Percentiles rank a stretch among this genome's conserved stretches.
Evolutionary conservation across 2,113 vertebrate species (phyloP).

Genomic region (Leptocoma aspasia): DNA sequence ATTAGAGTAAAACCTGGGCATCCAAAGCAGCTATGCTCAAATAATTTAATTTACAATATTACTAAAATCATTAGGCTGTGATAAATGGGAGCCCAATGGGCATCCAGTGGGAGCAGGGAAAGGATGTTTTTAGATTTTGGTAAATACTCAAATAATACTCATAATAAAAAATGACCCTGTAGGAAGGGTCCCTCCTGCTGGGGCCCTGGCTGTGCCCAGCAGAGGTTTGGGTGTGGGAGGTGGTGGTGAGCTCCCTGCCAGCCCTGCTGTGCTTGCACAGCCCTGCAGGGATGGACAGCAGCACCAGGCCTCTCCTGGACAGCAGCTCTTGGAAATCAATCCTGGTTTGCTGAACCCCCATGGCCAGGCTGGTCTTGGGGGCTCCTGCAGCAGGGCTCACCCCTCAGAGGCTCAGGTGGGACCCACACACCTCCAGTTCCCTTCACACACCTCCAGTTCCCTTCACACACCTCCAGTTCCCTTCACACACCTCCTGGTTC

Average conservation of each 20-base stretch:
- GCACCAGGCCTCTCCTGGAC: background rate
- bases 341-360: background rate
- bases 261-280: background rate
- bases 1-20: background rate
- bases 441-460: too few relatives aligned
- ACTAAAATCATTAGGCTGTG: background rate
- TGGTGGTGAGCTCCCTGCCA: rapidly evolving
- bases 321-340: background rate
- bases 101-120: rapidly evolving
- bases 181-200: background rate
- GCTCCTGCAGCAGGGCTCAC: too few relatives aligned
- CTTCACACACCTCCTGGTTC: too few relatives aligned
- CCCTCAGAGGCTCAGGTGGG: too few relatives aligned
- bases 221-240: rapidly evolving
- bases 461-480: too few relatives aligned
- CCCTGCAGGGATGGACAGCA: background rate
- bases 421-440: too few relatives aligned
- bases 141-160: too few relatives aligned
- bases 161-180: too few relatives aligned
- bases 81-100: background rate
- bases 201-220: background rate
- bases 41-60: background rate
- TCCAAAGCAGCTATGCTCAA: background rate
- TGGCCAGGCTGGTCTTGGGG: background rate
- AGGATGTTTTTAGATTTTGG: rapidly evolving